Conservation (phyloP, 2,797 vertebrate genomes). For the Takifugu rubripes region DNA sequence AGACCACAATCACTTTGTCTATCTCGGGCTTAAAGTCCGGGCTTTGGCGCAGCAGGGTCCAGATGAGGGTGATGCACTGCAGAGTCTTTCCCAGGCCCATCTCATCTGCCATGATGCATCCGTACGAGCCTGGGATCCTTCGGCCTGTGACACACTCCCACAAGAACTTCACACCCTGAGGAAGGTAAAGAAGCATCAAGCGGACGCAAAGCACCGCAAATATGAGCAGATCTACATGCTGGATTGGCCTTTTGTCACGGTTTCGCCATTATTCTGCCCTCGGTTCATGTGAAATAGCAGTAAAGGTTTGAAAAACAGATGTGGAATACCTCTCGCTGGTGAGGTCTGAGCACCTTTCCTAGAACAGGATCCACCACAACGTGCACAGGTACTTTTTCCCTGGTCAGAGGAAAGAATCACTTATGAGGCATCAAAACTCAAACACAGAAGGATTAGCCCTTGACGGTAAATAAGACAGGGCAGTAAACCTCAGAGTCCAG, state of each 20-base stretch:
- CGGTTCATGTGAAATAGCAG: too few relatives aligned
- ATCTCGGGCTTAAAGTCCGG: constrained; percentile 90
- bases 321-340: constrained; percentile 90
- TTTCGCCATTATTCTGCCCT: too few relatives aligned
- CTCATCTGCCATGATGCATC: constrained; percentile 98
- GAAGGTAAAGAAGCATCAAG: constrained; percentile 6
- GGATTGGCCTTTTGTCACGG: too few relatives aligned
- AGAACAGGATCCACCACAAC: constrained; percentile 96
- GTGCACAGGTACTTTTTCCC: constrained; percentile 91
- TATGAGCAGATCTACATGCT: too few relatives aligned
- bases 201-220: neutral
- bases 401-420: constrained; percentile 49
- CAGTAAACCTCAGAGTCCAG: too few relatives aligned
- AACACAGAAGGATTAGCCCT: too few relatives aligned
- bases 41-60: constrained; percentile 93
- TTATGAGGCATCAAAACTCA: neutral
- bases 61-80: constrained; percentile 91
- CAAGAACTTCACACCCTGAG: constrained; percentile 93
- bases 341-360: constrained; percentile 88
- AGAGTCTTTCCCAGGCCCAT: constrained; percentile 98
- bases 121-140: constrained; percentile 83
- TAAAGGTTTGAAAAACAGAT: neutral
- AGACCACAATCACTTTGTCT: constrained; percentile 91
- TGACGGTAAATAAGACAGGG: too few relatives aligned
- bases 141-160: constrained; percentile 96